Conservation (phyloP, 2,113 vertebrate genomes). For the Leptobrachium ailaonicum region DNA sequence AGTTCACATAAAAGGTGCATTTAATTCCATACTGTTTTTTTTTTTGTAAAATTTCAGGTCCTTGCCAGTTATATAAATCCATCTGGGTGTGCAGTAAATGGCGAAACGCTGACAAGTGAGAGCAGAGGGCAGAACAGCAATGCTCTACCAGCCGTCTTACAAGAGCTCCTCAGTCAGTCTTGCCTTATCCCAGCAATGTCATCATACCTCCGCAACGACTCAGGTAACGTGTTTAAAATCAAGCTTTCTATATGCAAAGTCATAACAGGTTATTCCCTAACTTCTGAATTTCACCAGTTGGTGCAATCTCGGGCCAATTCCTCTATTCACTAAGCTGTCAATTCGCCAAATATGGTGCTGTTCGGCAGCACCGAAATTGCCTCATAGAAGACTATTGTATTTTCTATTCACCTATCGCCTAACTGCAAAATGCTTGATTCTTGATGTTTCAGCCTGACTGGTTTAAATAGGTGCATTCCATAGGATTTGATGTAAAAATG, state of each 20-base stretch:
- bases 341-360: too few species aligned
- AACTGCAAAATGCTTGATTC: too few species aligned
- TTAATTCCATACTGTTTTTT: neutral
- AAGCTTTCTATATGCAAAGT: neutral
- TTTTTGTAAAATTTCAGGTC: constrained; percentile 70
- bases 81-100: constrained; percentile 74
- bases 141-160: constrained; percentile 86
- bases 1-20: neutral
- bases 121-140: constrained; percentile 83
- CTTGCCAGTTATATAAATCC: constrained; percentile 98
- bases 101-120: constrained; percentile 76
- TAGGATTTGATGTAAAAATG: too few species aligned
- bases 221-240: constrained; percentile 69
- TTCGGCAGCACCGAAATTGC: too few species aligned
- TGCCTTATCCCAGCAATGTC: constrained; percentile 98
- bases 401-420: too few species aligned
- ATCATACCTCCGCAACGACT: constrained; percentile 96
- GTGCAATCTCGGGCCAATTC: too few species aligned
- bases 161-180: constrained; percentile 93
- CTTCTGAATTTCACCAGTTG: too few species aligned
- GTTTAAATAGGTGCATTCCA: too few species aligned
- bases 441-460: too few species aligned
- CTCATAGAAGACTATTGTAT: too few species aligned
- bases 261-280: neutral
- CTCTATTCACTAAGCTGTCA: too few species aligned